Base-by-base conservation (phyloP, 2,113 vertebrate genomes). In the Willisornis vidua region DNA sequence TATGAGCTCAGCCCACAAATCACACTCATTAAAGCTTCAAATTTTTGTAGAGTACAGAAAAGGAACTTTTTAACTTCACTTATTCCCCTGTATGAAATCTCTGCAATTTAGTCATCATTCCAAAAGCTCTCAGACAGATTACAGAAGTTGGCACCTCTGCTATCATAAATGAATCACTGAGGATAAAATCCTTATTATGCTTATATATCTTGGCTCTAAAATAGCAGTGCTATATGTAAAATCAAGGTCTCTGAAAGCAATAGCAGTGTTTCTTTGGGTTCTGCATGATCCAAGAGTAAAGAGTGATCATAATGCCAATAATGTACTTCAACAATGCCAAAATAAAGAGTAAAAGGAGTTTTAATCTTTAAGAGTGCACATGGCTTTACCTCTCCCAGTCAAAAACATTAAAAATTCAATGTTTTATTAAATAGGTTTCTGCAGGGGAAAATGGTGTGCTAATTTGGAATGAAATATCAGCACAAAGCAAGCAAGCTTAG, bases 1-100 rank as follows among this genome's bases (percentile, higher is more conserved):
- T 61, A 90, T 92, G 93, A 95, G 70, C 89, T 97, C 90, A 96
- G 73, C 48, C 54, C 72, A 93, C 93, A 96, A 83, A 97, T 95
- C 83, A 92, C 37, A 61, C 17, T 89, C 73, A 77, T 91, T 85
- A 81, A 49, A 6, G 15, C 55, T 94, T 93, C 33, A 62, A 13
- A 20, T 72, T 65, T 90, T 94, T 84, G 39, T 82, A 72, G 59
- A 85, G 33, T 76, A 75, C 63, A 78, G 87, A 70, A 85, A 80
- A 67, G 45, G 57, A 91, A 39, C 41, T 54, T 85, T 77, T 61
- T 8, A 86, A 82, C 78, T 70, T 62, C 58, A 41, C 25, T 94
- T 86, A 62, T 73, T 65, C 26, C 59, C 5, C 1, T 61, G 18
- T 66, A 51, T 54, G 73, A 96, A 96, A 91, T 22, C 29, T 29